Base-by-base conservation (phyloP, 1,140 invertebrate species). In the Ptiloglossa arizonensis region DNA sequence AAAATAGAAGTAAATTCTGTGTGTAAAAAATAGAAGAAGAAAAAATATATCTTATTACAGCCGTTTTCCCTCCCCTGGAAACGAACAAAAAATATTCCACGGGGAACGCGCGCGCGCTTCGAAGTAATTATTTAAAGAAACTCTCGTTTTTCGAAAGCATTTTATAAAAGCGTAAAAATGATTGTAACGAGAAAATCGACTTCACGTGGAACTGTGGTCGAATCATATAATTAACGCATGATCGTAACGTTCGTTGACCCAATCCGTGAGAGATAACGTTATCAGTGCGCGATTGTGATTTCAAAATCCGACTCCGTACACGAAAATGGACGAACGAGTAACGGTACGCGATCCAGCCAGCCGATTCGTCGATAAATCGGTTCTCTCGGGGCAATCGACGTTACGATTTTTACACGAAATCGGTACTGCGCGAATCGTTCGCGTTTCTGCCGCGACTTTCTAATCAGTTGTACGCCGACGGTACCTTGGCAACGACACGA, bases 231-330 rank as follows among this genome's bases (percentile, higher is more conserved):
- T 74, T 75, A 68, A 67, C 32, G 52, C 54, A 13, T 41, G 66
- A 69, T 59, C 32, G n/a, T 9, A 46, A 41, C 46, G 81, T 73
- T 79, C 82, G 32, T 83, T 83, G 80, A 83, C 82, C 81, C 54
- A 71, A 74, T 74, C 24, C 66, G 46, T 27, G 35, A 60, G 38
- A 82, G 82, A 83, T 83, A 83, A 48, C 44, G 41, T 69, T 83
- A 83, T 83, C 82, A 41, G 66, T 24, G 52, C 6, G 38, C 48
- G 81, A 79, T 54, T 54, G 4, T 52, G 69, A 74, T 83, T 83
- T 79, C 69, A 68, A 83, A 79, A 83, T 57, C 69, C 52, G 24
- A 24, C 41, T 35, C 19, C 27, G 41, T 41, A 41, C n/a, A 15
- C 35, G 8, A 29, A 56, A n/a, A 19, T 19, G 48, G 29, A 74